Evolutionary conservation across 2,113 vertebrate genomes (phyloP).

Genomic region (Tychaedon coryphoeus): DNA sequence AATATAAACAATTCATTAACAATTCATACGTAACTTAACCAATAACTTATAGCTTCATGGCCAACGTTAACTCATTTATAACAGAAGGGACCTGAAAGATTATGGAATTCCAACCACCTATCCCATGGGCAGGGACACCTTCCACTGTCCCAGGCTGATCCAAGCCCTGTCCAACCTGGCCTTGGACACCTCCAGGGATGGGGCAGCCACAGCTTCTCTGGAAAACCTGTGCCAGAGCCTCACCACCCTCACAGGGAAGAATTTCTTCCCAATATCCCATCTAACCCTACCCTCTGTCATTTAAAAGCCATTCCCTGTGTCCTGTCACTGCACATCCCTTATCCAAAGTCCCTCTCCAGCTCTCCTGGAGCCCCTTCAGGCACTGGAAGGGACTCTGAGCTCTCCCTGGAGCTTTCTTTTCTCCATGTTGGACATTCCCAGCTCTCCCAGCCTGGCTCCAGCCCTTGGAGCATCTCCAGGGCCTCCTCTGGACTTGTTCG

Average conservation of each 20-base stretch:
- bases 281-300: fast-evolving
- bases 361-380: neutral
- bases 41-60: too few relatives aligned
- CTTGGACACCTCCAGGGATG: neutral
- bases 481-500: neutral
- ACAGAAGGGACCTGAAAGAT: too few relatives aligned
- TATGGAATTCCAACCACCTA: neutral
- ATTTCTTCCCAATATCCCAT: neutral
- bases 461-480: fast-evolving
- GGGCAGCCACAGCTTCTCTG: neutral
- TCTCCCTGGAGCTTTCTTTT: fast-evolving
- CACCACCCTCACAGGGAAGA: fast-evolving
- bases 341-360: neutral
- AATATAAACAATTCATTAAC: too few relatives aligned
- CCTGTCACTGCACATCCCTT: neutral
- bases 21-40: too few relatives aligned
- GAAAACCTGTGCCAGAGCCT: fast-evolving
- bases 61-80: too few relatives aligned
- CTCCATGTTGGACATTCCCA: fast-evolving
- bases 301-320: fast-evolving
- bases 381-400: fast-evolving
- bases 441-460: neutral
- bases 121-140: neutral
- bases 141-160: fast-evolving
- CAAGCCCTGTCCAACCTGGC: fast-evolving